These are phyloP conservation scores for Tachina lurida DNA, from an alignment of 2,888 invertebrate genomes.

Conservation along the genomic window DNA sequence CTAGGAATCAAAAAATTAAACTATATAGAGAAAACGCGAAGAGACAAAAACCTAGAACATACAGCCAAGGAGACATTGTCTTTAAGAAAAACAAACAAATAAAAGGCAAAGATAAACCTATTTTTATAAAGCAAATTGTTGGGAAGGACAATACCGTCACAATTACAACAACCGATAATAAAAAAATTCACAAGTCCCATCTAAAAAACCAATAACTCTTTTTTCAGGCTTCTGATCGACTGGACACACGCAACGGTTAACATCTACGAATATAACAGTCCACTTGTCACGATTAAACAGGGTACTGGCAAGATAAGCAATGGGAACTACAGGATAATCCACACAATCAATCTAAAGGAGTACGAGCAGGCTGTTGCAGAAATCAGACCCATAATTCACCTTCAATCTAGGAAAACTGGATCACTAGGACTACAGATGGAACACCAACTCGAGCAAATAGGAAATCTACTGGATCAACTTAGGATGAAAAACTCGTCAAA, in stretches of 20 bases:
- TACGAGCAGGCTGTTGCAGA: too few species aligned
- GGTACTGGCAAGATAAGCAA: conserved; percentile 24
- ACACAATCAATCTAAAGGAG: conserved; percentile 66
- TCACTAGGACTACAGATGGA: not conserved
- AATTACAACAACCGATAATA: conserved; percentile 1
- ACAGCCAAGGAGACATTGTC: too few species aligned
- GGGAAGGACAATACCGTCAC: conserved; percentile 32
- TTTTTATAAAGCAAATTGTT: too few species aligned
- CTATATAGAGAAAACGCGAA: conserved; percentile 27
- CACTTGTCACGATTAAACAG: conserved; percentile 34
- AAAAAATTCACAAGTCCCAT: conserved; percentile 19
- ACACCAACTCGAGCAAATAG: conserved; percentile 1
- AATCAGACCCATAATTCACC: conserved; percentile 5
- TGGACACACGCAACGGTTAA: conserved; percentile 5
- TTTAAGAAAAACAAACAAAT: too few species aligned
- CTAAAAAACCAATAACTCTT: conserved; percentile 33
- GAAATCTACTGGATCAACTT: not conserved
- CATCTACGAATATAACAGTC: conserved; percentile 45
- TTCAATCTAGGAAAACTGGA: not conserved
- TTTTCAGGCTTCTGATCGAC: conserved; percentile 10
- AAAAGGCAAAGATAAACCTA: too few species aligned
- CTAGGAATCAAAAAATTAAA: conserved; percentile 24
- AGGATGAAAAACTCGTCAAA: too few species aligned
- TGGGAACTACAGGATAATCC: conserved; percentile 56
- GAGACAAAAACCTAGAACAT: too few species aligned